Percentiles rank a stretch among this genome's conserved stretches.
Conservation (phyloP, 2,797 vertebrate species). For the Myotis findleyi region DNA sequence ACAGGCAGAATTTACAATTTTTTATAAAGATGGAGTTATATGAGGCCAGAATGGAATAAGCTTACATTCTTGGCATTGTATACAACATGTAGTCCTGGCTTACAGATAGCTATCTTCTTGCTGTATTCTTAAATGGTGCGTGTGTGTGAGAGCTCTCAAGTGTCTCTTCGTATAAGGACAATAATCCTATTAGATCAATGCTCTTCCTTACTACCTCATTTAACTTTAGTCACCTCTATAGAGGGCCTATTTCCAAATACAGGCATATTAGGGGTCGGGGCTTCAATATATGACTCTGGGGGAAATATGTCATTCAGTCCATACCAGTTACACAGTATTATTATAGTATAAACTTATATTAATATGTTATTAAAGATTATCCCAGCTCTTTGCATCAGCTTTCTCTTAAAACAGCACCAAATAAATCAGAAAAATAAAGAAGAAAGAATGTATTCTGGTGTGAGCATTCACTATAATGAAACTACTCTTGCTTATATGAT, state of each 20-base stretch:
- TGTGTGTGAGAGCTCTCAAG: background rate
- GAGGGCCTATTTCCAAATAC: background rate
- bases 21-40: background rate
- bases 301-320: background rate
- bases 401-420: background rate
- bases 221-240: background rate
- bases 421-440: background rate
- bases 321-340: background rate
- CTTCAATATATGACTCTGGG: background rate
- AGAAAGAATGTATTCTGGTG: background rate
- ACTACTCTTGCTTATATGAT: background rate
- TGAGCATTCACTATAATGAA: background rate
- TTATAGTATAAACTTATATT: background rate
- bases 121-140: background rate
- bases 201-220: background rate
- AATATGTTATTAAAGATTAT: background rate
- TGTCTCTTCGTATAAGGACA: background rate
- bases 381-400: background rate
- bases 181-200: background rate
- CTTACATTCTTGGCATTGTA: background rate
- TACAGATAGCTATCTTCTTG: background rate
- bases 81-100: accelerated
- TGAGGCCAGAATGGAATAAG: conserved; percentile 28
- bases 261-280: background rate
- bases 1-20: background rate